Evolutionary conservation across 2,888 invertebrate genomes (phyloP), one percentile per base, ranked within the genome.

Genomic region (Argyresthia goedartella): DNA sequence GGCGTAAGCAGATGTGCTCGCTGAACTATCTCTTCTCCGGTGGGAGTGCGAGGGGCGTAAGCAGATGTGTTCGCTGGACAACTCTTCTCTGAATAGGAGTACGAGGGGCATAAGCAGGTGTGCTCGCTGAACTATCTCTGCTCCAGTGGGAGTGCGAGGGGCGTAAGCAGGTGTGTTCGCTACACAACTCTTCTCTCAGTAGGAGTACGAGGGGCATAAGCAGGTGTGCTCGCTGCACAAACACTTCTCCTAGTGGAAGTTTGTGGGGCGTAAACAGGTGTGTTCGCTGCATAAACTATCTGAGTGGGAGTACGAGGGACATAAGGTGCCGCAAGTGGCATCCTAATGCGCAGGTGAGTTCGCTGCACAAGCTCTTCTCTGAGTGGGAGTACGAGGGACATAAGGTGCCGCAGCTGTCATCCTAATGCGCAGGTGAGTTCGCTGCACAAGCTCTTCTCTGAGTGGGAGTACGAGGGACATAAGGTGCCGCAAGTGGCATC

Each of bases 71-170:
- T 58, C 61, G 50, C 45, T 95, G 55, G 93, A 92, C 76, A 95
- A 79, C 85, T 95, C 54, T 94, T 95, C 74, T 78, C 89, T 2
- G 93, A 93, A 69, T 95, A 95, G 95, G 93, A 94, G 75, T 90
- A 89, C 64, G 92, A 92, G 63, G 93, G 93, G 0, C 91, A 89
- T 69, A 87, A 69, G 63, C n/a, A n/a, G n/a, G n/a, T n/a, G 34
- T 95, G 92, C 82, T 95, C 95, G 55, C 88, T 95, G 55, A 93
- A 92, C 76, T 95, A 95, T 78, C 85, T 95, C 54, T 94, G 95
- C 74, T 78, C 89, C 2, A 93, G 69, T 95, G 95, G 95, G 93
- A 94, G 75, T 90, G 89, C 64, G 92, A 92, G 63, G 93, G 93
- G 0, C 91, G 89, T 69, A 87, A 69, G 16, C 54, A 60, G 36